These are phyloP conservation scores for Pelagia noctiluca DNA, from an alignment of 30 jellyfish, hydroid and myxozoan genomes.

Conservation along the genomic window DNA sequence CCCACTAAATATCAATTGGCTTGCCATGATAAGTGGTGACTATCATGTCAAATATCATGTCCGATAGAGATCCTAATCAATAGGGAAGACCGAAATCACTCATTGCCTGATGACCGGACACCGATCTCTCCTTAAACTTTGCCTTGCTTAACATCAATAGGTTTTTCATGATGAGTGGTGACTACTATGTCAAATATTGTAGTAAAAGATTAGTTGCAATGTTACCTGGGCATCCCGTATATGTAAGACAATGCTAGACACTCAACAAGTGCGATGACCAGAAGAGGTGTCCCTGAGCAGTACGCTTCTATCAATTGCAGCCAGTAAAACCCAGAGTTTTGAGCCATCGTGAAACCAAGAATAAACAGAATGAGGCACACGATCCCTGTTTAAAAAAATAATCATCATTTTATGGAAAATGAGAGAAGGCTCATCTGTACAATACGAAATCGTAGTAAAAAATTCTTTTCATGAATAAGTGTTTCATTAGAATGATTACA, in stretches of 20 bases:
- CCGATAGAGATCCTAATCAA: no score
- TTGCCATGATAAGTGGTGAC: no score
- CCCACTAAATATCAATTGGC: no score
- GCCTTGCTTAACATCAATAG: background rate
- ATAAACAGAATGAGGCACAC: slow-evolving; percentile 77
- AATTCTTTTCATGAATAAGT: no score
- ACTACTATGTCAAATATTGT: background rate
- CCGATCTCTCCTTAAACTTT: no score
- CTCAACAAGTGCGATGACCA: slow-evolving; percentile 90
- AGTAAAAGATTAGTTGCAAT: background rate
- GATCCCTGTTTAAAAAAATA: slow-evolving; percentile 61
- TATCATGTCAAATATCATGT: no score
- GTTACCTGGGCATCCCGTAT: slow-evolving; percentile 95
- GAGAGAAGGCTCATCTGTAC: background rate
- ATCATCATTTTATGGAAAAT: no score
- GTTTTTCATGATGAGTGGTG: background rate
- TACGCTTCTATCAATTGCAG: slow-evolving; percentile 84
- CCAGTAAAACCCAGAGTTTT: slow-evolving; percentile 93
- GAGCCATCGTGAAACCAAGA: slow-evolving; percentile 91
- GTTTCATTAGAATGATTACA: no score
- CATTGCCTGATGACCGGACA: no score
- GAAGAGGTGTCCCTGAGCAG: slow-evolving; percentile 90
- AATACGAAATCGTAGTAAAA: no score
- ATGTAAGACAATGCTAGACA: slow-evolving; percentile 88
- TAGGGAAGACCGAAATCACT: no score